Evolutionary conservation across 1,140 invertebrate genomes (phyloP).

Genomic region (Panulirus ornatus): DNA sequence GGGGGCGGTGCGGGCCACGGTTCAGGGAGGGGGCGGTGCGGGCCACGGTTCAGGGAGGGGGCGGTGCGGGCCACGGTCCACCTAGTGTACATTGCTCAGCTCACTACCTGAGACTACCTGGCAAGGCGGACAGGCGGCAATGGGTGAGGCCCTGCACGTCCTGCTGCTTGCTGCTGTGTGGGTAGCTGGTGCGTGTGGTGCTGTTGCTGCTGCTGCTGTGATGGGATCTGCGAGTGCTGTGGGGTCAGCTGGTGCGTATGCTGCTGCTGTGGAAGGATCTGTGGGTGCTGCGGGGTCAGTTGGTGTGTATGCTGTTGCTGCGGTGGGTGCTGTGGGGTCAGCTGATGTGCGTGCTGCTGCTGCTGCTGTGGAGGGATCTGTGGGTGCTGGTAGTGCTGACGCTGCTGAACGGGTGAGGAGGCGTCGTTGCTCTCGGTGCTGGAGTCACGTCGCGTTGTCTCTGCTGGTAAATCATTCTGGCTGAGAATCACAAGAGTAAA

Average conservation of each 20-base stretch:
- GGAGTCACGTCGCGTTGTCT: constrained; percentile 40
- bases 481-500: no score
- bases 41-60: no score
- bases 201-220: no score
- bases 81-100: constrained; percentile 70
- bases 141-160: constrained; percentile 38
- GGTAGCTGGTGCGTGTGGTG: not conserved
- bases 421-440: constrained; percentile 65
- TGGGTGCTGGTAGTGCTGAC: constrained; percentile 47
- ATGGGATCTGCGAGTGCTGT: no score
- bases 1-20: no score
- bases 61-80: constrained; percentile 47
- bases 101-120: constrained; percentile 71
- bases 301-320: no score
- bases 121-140: constrained; percentile 65
- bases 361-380: constrained; percentile 34
- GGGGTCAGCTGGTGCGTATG: constrained; percentile 25
- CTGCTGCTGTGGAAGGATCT: constrained; percentile 5
- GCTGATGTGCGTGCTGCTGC: no score
- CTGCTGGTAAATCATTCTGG: constrained; percentile 2
- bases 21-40: no score
- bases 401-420: constrained; percentile 55
- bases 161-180: constrained; percentile 33
- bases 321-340: constrained; percentile 47
- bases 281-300: no score